Percentiles rank a stretch among this genome's conserved stretches.
Conservation (phyloP, 2,888 invertebrate species). For the Allygus modestus region DNA sequence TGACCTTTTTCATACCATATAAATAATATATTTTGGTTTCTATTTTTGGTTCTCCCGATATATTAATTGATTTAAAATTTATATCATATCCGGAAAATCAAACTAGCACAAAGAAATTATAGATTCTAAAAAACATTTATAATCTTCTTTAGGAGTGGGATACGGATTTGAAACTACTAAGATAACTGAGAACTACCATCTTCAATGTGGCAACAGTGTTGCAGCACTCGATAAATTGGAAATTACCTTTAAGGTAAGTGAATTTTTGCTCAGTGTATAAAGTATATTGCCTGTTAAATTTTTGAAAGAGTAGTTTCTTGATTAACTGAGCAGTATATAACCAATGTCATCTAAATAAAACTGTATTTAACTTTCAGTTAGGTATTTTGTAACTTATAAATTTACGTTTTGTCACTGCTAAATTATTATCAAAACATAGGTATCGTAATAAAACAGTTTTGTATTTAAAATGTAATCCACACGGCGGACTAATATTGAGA, state of each 20-base stretch:
- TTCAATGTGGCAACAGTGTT: neutral
- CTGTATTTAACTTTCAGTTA: too few species aligned
- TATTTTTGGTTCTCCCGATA: neutral
- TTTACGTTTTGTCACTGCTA: too few species aligned
- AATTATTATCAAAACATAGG: too few species aligned
- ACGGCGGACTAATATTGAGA: too few species aligned
- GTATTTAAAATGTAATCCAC: too few species aligned
- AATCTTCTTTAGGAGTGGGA: neutral
- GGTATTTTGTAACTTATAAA: too few species aligned
- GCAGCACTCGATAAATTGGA: neutral
- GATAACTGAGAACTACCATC: neutral
- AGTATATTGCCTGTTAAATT: too few species aligned
- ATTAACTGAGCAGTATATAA: too few species aligned
- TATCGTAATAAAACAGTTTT: too few species aligned
- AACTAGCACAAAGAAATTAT: neutral
- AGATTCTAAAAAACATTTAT: neutral
- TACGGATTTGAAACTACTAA: neutral
- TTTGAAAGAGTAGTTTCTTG: too few species aligned
- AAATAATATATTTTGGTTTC: neutral
- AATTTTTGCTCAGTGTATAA: neutral
- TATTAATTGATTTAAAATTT: neutral
- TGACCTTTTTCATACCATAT: neutral
- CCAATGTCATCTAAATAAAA: too few species aligned
- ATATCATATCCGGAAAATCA: neutral
- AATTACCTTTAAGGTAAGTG: conserved; percentile 10